Evolutionary conservation across 2,797 vertebrate genomes (phyloP).

Genomic region (Argyrosomus regius): DNA sequence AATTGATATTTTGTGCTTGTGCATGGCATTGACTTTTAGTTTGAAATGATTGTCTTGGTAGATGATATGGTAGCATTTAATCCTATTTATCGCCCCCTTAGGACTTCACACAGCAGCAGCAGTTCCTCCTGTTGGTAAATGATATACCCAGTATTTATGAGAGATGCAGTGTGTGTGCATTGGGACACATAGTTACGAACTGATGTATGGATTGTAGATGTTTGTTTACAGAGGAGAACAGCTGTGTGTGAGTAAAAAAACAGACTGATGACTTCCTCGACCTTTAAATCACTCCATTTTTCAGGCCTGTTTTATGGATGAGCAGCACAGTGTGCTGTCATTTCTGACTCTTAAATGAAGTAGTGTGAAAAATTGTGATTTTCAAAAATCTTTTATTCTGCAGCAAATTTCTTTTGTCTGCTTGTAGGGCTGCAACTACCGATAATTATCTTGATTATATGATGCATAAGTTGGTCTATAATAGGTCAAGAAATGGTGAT

Average conservation of each 20-base stretch:
- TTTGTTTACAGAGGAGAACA: not conserved
- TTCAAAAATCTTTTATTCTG: not conserved
- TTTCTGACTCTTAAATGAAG: not conserved
- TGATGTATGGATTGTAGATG: conserved; percentile 2
- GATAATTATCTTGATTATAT: not conserved
- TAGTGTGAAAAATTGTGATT: not conserved
- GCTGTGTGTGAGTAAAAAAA: conserved; percentile 1
- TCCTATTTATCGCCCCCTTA: not conserved
- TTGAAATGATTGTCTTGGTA: not conserved
- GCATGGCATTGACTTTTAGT: not conserved
- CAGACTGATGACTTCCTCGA: not conserved
- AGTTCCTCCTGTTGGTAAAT: not conserved
- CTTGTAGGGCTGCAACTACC: not conserved
- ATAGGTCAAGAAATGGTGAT: not conserved
- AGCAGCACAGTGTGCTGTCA: not conserved
- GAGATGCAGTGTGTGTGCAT: not conserved
- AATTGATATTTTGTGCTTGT: not conserved
- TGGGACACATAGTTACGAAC: not conserved
- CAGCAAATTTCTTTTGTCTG: not conserved
- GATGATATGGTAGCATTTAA: conserved; percentile 5
- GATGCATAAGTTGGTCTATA: not conserved
- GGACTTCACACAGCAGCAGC: conserved; percentile 1
- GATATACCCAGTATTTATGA: not conserved
- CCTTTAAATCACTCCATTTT: not conserved
- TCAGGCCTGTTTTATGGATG: not conserved